Evolutionary conservation across 2,888 invertebrate species (phyloP).

Genomic region (Drosophila emarginata): DNA sequence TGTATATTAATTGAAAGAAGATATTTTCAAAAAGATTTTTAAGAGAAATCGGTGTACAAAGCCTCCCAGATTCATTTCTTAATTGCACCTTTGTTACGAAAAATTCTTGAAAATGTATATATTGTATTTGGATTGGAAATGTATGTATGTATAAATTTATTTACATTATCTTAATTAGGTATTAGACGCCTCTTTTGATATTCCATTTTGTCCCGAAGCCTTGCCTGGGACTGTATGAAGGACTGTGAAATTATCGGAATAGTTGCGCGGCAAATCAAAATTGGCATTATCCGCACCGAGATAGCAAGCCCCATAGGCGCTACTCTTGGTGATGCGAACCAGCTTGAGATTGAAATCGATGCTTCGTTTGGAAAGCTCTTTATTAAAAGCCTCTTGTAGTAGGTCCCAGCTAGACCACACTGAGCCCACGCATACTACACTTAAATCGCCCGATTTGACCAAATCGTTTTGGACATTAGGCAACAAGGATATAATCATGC

Average conservation of each 20-base stretch:
- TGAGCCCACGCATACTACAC: conserved; percentile 95
- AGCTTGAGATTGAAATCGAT: conserved; percentile 84
- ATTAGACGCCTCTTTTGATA: neutral
- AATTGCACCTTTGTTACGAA: neutral
- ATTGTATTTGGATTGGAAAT: neutral
- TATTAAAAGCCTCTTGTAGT: conserved; percentile 88
- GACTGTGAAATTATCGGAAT: conserved; percentile 86
- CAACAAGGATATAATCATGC: conserved; percentile 86
- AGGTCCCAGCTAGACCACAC: conserved; percentile 97
- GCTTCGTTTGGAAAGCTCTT: conserved; percentile 83
- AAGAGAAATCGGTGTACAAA: neutral
- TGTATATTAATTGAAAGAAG: neutral
- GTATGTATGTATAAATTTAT: conserved; percentile 2
- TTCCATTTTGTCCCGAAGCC: conserved; percentile 38
- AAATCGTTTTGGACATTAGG: conserved; percentile 85
- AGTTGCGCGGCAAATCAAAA: conserved; percentile 87
- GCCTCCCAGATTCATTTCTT: neutral
- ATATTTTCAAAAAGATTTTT: neutral
- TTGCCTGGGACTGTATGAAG: conserved; percentile 83
- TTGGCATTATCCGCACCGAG: conserved; percentile 89
- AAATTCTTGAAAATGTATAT: neutral
- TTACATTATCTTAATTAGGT: conserved; percentile 11
- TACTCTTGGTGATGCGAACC: conserved; percentile 88
- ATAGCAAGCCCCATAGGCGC: conserved; percentile 93
- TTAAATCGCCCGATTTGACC: conserved; percentile 83